Base-by-base conservation (phyloP, 2,113 vertebrate species). In the Aplodontia rufa region DNA sequence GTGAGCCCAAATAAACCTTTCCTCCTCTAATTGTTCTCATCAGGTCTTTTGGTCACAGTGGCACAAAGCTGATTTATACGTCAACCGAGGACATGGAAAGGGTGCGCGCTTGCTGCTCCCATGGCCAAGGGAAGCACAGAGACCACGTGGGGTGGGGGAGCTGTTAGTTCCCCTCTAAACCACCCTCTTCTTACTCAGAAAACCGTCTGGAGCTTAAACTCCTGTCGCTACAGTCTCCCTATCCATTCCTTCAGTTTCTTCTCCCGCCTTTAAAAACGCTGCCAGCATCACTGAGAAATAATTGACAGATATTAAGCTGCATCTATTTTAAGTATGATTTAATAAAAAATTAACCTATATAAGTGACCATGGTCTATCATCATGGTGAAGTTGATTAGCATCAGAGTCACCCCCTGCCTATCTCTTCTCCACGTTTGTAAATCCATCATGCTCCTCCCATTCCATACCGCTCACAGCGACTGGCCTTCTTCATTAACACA, bases 391-490 rank as follows among this genome's bases (percentile, higher is more conserved):
- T 20, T 24, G 5, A 45, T 47, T 55, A 11, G 47, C 30, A 4
- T 87, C 26, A 53, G 58, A 81, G 6, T 8, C 64, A n/a, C 3
- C 28, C 8, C 17, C 53, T 17, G 13, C 64, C 17, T 14, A 47
- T 47, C 53, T 26, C 78, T 55, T 3, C 40, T 8, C 3, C 32
- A 1, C 51, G 47, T n/a, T 51, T 64, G 11, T 13, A 30, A 28
- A 26, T 17, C 17, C 22, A 53, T 51, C 32, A 35, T 26, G 16
- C 17, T 24, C 32, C 17, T 75, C 20, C 19, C 32, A 8, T 35
- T 42, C 11, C 0, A 9, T 35, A 45, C 3, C 4, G 40, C 74
- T 8, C n/a, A 24, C 28, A 37, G 24, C 47, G 22, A 0, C 16
- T 8, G 19, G 10, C 20, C 28, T 76, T 72, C 62, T 80, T 62